A percentile compares a stretch with the other conserved stretches of the same genome.
phyloP scores from a whole-genome alignment of 2,113 vertebrate genomes.

The Gila orcuttii region DNA sequence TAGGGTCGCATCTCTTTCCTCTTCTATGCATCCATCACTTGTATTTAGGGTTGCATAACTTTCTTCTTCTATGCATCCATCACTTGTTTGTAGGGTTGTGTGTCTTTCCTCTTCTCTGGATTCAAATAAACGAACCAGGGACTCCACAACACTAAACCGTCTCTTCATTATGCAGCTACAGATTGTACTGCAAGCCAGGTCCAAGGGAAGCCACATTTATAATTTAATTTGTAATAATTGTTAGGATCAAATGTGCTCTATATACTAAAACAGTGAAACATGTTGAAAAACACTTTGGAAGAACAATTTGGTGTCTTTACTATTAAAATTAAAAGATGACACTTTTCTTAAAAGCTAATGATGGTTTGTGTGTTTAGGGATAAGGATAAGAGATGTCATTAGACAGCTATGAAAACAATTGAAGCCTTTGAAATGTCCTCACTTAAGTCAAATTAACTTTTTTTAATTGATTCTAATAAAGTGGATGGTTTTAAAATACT shows the following conservation, averaged over 20 bases:
- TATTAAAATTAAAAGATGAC: too few species aligned
- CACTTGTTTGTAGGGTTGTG: neutral
- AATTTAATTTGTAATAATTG: neutral
- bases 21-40: neutral
- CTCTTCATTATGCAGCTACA: slow-evolving; percentile 10
- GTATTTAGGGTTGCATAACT: too few species aligned
- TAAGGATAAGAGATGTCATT: neutral
- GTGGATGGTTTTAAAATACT: neutral
- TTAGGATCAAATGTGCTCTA: neutral
- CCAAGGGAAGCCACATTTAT: neutral
- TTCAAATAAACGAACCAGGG: neutral
- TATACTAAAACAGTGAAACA: neutral
- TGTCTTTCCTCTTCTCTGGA: neutral
- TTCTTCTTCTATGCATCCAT: too few species aligned
- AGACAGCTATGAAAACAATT: neutral
- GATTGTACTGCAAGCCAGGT: neutral
- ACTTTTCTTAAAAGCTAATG: neutral
- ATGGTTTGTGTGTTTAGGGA: neutral
- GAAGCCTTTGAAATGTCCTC: neutral
- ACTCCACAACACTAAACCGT: neutral
- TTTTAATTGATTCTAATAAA: neutral
- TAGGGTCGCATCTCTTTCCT: neutral
- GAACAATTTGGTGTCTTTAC: too few species aligned
- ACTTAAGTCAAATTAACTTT: neutral
- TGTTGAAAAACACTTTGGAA: too few species aligned